Evolutionary conservation across 2,797 vertebrate species (phyloP), one percentile per base, ranked within the genome.

Genomic region (Zenarchopterus dispar): DNA sequence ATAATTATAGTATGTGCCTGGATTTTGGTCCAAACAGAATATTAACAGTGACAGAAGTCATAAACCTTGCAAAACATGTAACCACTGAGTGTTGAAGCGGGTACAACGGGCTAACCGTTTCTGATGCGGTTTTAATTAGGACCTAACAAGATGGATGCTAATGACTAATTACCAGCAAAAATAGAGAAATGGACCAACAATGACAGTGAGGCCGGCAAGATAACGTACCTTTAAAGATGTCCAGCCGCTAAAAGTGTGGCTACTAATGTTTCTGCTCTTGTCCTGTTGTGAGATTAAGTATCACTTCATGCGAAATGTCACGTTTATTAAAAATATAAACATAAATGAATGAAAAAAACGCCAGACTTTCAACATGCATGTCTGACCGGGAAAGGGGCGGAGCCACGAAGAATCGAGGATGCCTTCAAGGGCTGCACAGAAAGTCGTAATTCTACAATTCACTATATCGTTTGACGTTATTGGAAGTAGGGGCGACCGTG

Each of bases 141-240:
- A 63, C 46, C 51, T 19, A 51, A 73, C 84, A 84, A 90, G 81
- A 90, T 89, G 88, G 88, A 88, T 68, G 88, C 87, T 88, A 89
- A 90, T 87, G 81, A 82, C 78, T 77, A 87, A 87, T 88, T 82
- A 85, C 50, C 61, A 63, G 70, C 60, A 58, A 18, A 67, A 70
- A 23, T 21, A 45, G 6, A 7, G 5, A 18, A 70, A 67, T 33
- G 58, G 50, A 76, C 22, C 55, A 56, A 73, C 45, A 76, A 57
- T 71, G 70, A 8, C 33, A 1, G 36, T 11, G 48, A 70, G 59
- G 71, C 39, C 19, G 11, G 3, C 23, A 15, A 24, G 3, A 48
- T 0, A 48, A 82, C 88, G 0, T 22, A 90, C 87, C 88, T 78
- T 55, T 8, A 23, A 2, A n/a, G 19, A 33, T 39, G 56, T 44